Evolutionary conservation across 2,888 invertebrate genomes (phyloP), one percentile per base, ranked within the genome.

Genomic region (Molanna angustata): DNA sequence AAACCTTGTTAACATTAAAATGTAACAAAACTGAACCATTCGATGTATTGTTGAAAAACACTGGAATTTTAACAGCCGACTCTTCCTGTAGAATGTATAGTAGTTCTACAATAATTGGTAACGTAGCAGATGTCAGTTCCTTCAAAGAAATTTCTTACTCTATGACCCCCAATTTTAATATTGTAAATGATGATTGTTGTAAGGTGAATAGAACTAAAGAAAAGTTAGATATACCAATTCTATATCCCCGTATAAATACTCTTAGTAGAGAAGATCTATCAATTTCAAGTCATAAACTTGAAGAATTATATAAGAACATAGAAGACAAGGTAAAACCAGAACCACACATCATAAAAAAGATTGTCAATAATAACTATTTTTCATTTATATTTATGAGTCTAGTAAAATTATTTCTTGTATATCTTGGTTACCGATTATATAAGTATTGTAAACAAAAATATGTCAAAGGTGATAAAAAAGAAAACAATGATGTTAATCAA

Each of bases 321-420:
- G 17, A 37, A 17, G 13, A 6, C 4, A 6, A 4, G 17, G 17
- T 17, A 16, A 16, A 35, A 4, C 9, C 9, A 13, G 14, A 37
- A 4, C 17, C 16, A 37, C 16, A 14, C 4, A 16, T 37, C 18
- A 3, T 37, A n/a, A 6, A 6, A 6, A 37, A 16, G 11, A 17
- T 37, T 6, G 41, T 21, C 2, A 41, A 19, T 19, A 41, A 41
- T 20, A 20, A 11, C 13, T 41, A 19, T n/a, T 41, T 41, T 41
- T n/a, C 41, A n/a, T 41, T 7, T 40, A 40, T 7, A 17, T 7
- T 17, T 17, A 40, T 16, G 17, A 16, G 7, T 16, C 13, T 18
- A 16, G 13, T 40, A 6, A 40, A 18, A 17, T 9, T 40, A 16
- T 17, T 40, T 13, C n/a, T 40, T 16, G 40, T 17, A 3, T 40